Conservation (phyloP, 2,113 vertebrate species). For the Halichoerus grypus region DNA sequence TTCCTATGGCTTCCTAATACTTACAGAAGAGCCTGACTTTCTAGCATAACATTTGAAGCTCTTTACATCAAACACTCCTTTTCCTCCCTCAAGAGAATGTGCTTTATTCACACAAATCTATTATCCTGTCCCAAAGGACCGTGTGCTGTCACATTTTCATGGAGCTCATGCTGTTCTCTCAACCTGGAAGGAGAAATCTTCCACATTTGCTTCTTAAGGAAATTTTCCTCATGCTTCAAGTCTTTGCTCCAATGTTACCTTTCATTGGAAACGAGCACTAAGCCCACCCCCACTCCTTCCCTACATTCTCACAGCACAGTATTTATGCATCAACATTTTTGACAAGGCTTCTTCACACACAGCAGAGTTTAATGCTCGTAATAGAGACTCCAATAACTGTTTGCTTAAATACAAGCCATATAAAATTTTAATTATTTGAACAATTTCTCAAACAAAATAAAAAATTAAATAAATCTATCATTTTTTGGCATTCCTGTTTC, state of each 20-base stretch:
- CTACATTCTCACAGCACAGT: not conserved
- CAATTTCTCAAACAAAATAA: not conserved
- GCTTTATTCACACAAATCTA: not conserved
- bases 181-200: not conserved
- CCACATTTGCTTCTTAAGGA: not conserved
- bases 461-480: not conserved
- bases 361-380: not conserved
- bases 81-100: not conserved
- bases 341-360: not conserved
- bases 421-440: not conserved
- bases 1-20: not conserved
- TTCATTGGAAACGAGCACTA: not conserved
- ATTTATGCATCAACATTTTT: not conserved
- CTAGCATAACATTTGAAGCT: not conserved
- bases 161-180: not conserved
- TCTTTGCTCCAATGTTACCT: not conserved
- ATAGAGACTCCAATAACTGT: not conserved
- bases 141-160: not conserved
- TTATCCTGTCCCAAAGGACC: not conserved
- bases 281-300: not conserved
- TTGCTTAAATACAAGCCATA: not conserved
- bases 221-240: not conserved
- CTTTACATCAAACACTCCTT: not conserved
- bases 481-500: not conserved
- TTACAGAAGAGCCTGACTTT: not conserved